Evolutionary conservation across 2,888 invertebrate genomes (phyloP).

Genomic region (Hirtodrosophila trivittata): DNA sequence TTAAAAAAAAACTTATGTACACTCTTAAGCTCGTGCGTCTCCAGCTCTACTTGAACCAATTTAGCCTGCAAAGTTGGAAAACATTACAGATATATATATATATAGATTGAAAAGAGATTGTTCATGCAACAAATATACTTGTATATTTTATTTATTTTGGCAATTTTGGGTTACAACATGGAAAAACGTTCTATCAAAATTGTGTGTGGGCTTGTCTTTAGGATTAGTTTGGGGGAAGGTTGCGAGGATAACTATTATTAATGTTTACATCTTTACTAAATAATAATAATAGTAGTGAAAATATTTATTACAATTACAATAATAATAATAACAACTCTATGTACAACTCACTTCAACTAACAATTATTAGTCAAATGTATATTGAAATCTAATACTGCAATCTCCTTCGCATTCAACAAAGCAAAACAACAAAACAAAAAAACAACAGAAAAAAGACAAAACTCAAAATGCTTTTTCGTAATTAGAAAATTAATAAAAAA

Average conservation of each 20-base stretch:
- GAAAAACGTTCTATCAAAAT: background rate
- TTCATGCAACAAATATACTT: too few species aligned
- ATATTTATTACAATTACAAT: slow-evolving; percentile 33
- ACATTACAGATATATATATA: background rate
- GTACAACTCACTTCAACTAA: slow-evolving; percentile 58
- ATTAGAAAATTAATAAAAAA: slow-evolving; percentile 16
- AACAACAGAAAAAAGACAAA: background rate
- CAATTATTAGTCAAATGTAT: slow-evolving; percentile 41
- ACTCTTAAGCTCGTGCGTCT: slow-evolving; percentile 23
- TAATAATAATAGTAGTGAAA: slow-evolving; percentile 4
- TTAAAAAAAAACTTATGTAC: slow-evolving; percentile 27
- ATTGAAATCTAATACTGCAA: slow-evolving; percentile 72
- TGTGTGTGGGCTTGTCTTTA: background rate
- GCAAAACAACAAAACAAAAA: slow-evolving; percentile 3
- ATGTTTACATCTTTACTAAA: background rate
- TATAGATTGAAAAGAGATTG: too few species aligned
- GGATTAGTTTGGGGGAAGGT: too few species aligned
- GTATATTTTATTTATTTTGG: background rate
- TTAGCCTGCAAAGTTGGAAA: slow-evolving; percentile 54
- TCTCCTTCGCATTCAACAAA: slow-evolving; percentile 49
- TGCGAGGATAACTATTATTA: background rate
- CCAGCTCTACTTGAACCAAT: slow-evolving; percentile 56
- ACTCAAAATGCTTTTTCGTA: slow-evolving; percentile 27
- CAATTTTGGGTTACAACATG: too few species aligned
- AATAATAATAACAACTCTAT: slow-evolving; percentile 47